Evolutionary conservation across 2,888 invertebrate genomes (phyloP).

Genomic region (Capitulum mitella): DNA sequence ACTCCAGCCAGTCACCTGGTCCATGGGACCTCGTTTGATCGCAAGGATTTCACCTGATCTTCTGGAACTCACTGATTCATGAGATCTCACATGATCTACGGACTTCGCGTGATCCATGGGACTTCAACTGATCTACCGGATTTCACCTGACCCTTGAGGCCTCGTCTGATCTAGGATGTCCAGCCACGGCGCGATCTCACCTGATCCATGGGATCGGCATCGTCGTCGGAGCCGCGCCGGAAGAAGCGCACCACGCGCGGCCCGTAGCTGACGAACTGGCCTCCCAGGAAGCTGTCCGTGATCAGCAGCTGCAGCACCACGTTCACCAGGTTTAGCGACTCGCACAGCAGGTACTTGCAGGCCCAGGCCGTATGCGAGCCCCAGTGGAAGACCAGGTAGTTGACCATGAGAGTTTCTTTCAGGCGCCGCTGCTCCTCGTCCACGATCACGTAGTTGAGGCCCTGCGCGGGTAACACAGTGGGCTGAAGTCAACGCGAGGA

Average conservation of each 20-base stretch:
- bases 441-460: neutral
- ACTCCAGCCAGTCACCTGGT: no score
- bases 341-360: neutral
- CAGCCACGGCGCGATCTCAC: no score
- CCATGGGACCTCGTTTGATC: no score
- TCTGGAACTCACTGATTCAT: no score
- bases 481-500: neutral
- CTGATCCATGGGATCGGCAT: conserved; percentile 38
- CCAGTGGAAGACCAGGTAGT: conserved; percentile 25
- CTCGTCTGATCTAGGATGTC: no score
- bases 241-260: conserved; percentile 37
- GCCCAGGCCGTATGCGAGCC: conserved; percentile 21
- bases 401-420: conserved; percentile 17
- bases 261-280: conserved; percentile 38
- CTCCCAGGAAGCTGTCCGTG: conserved; percentile 33
- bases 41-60: no score
- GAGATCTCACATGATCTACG: no score
- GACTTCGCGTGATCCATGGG: no score
- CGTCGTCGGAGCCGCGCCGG: conserved; percentile 33
- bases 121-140: no score
- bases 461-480: neutral
- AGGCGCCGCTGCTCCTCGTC: conserved; percentile 10
- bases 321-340: neutral
- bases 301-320: neutral
- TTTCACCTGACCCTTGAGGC: no score